Conservation (phyloP, 2,797 vertebrate genomes). For the Pempheris klunzingeri region DNA sequence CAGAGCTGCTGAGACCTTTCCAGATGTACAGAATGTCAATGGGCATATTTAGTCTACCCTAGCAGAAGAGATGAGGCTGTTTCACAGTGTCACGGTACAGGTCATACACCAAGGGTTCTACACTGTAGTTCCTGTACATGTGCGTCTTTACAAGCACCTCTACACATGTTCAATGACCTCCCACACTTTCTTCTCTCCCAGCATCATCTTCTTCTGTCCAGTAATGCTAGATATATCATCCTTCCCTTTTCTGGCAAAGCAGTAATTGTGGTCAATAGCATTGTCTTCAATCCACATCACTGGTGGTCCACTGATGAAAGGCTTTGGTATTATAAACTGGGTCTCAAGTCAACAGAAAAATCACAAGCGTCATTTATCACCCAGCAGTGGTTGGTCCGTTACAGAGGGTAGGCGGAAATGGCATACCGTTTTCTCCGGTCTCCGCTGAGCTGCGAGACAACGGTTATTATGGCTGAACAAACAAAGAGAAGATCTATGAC, state of each 20-base stretch:
- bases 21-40: slow-evolving; percentile 4
- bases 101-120: not conserved
- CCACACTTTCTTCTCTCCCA: not conserved
- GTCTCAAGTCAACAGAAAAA: too few relatives aligned
- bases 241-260: not conserved
- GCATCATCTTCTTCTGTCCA: not conserved
- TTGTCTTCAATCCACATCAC: not conserved
- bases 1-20: not conserved
- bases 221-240: not conserved
- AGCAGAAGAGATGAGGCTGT: slow-evolving; percentile 1
- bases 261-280: too few relatives aligned
- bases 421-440: too few relatives aligned
- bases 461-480: too few relatives aligned
- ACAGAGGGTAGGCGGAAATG: too few relatives aligned
- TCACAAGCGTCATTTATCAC: too few relatives aligned
- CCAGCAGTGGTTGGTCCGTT: too few relatives aligned
- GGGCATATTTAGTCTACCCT: not conserved
- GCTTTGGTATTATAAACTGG: too few relatives aligned
- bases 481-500: too few relatives aligned
- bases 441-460: too few relatives aligned
- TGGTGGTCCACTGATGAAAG: too few relatives aligned
- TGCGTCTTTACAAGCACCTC: not conserved
- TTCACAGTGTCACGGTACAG: not conserved
- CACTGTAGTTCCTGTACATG: not conserved
- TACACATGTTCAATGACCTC: not conserved